Evolutionary conservation across 2,888 invertebrate genomes (phyloP).

Genomic region (Agrochola litura): DNA sequence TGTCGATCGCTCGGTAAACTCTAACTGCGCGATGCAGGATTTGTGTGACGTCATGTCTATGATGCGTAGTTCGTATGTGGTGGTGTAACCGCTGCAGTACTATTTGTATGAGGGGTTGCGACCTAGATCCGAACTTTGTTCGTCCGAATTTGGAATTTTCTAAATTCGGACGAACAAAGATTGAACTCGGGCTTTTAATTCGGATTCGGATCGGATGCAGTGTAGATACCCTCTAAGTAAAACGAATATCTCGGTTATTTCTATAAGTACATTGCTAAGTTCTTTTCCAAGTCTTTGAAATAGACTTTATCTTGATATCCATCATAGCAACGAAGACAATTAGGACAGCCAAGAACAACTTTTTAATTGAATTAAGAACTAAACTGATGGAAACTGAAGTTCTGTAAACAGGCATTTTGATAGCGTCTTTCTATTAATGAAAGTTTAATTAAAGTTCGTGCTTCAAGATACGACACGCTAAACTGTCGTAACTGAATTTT

Average conservation of each 20-base stretch:
- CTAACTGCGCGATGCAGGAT: no score
- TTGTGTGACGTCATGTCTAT: no score
- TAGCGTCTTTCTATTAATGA: constrained; percentile 46
- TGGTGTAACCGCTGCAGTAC: no score
- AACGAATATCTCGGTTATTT: background rate
- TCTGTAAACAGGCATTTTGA: constrained; percentile 57
- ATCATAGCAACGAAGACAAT: constrained; percentile 37
- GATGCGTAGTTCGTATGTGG: no score
- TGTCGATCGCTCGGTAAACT: no score
- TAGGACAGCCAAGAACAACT: constrained; percentile 41
- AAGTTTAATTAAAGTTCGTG: constrained; percentile 53
- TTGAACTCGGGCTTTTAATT: no score
- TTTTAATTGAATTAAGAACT: constrained; percentile 57
- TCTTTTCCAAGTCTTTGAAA: constrained; percentile 7
- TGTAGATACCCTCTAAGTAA: no score
- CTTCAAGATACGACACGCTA: constrained; percentile 32
- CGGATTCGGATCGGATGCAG: no score
- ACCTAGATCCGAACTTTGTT: no score
- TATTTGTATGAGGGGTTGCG: no score
- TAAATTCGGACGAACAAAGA: no score
- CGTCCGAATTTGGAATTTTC: no score
- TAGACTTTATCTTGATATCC: constrained; percentile 12
- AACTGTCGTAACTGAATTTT: constrained; percentile 35
- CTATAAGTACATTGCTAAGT: background rate
- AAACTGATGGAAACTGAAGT: constrained; percentile 42